A percentile compares a stretch with the other conserved stretches of the same genome.
phyloP scores from a whole-genome alignment of 1,140 invertebrate genomes.

The Diploscapter pachys region DNA sequence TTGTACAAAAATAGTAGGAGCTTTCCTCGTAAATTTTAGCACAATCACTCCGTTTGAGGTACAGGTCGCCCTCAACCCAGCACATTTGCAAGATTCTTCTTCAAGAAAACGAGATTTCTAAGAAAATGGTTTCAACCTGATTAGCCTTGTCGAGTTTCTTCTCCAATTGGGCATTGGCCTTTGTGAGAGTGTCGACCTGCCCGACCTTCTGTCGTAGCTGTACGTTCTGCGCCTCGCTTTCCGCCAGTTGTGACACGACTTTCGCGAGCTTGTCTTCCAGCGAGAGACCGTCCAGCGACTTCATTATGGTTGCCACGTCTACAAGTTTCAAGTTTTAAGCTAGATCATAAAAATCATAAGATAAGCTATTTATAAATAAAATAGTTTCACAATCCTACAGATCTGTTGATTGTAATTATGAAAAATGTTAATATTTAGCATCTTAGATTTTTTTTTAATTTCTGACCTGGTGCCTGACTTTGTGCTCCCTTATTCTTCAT shows the following conservation, averaged over 20 bases:
- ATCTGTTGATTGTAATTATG: too few relatives aligned
- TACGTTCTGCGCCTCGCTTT: conserved; percentile 13
- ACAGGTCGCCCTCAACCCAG: neutral
- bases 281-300: conserved; percentile 25
- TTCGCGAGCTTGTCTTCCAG: conserved; percentile 19
- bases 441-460: too few relatives aligned
- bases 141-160: conserved; percentile 23
- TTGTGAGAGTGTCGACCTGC: conserved; percentile 15
- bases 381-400: too few relatives aligned
- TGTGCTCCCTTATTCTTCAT: too few relatives aligned
- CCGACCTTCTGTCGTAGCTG: conserved; percentile 11
- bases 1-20: conserved; percentile 8
- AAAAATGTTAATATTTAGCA: too few relatives aligned
- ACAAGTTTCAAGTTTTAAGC: too few relatives aligned
- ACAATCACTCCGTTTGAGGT: neutral
- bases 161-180: conserved; percentile 15
- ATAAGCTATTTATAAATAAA: too few relatives aligned
- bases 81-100: neutral
- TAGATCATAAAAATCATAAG: too few relatives aligned
- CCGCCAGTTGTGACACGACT: conserved; percentile 12
- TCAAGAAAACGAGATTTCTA: neutral
- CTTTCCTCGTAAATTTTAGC: neutral
- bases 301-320: conserved; percentile 6
- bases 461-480: too few relatives aligned
- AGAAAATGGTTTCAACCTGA: conserved; percentile 4